These are phyloP conservation scores for Trididemnum miniatum DNA, from an alignment of 23 tunicate genomes.

Conservation along the genomic window DNA sequence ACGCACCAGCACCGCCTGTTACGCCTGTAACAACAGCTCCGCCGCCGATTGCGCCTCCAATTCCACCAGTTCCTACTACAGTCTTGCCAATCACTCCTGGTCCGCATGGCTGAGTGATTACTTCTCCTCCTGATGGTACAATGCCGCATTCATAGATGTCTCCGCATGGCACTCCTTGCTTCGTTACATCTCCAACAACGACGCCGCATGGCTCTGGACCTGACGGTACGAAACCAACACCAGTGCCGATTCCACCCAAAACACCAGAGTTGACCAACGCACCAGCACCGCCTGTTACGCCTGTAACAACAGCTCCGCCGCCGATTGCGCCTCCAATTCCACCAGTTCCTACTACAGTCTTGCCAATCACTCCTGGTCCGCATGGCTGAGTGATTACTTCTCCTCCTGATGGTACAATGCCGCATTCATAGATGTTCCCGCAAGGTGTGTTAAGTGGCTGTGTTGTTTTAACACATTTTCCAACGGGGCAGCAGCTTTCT, in stretches of 20 bases:
- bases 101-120: not conserved
- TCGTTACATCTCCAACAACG: not conserved
- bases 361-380: constrained; percentile 1
- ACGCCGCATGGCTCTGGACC: not conserved
- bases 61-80: not conserved
- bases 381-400: not conserved
- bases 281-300: not conserved
- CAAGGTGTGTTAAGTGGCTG: not conserved
- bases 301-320: not conserved
- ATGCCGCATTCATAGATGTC: not conserved
- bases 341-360: not conserved
- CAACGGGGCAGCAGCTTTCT: constrained; percentile 62
- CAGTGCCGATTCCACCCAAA: not conserved
- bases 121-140: not conserved
- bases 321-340: not conserved
- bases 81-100: constrained; percentile 1
- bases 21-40: not conserved
- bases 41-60: not conserved
- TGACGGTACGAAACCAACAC: not conserved
- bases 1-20: not conserved
- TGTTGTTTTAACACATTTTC: constrained; percentile 53
- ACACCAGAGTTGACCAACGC: not conserved
- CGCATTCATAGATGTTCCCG: constrained; percentile 4
- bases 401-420: not conserved
- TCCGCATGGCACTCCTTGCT: not conserved